Base-by-base conservation (phyloP, 2,113 vertebrate species). In the Aleadryas rufinucha region DNA sequence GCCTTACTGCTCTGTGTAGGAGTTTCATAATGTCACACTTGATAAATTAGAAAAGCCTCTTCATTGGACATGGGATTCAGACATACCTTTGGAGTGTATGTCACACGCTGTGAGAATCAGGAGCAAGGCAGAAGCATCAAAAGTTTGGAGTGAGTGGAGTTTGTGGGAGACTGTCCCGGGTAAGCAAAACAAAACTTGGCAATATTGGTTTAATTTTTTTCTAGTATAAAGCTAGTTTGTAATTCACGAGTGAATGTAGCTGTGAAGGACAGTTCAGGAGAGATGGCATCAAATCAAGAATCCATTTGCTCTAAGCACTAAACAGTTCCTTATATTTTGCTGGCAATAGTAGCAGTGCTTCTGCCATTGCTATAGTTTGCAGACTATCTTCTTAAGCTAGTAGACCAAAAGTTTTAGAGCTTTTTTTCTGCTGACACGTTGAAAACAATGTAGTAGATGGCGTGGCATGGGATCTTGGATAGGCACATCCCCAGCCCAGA, bases 71-170 rank as follows among this genome's bases (percentile, higher is more conserved):
- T 98, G 98, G 98, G 14, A 91, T 71, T 98, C 98, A 5, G 49
- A 97, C 9, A 44, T 98, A 24, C 98, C 98, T 63, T 92, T 98
- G 91, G 95, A 98, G 56, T 98, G 98, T 49, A 87, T 75, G 4
- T 65, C 95, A 20, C 97, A 98, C 26, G 97, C 91, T 0, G 89
- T 98, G 53, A 98, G 97, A 84, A 97, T 98, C 18, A 97, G 97
- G 66, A 93, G 95, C 50, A 63, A 53, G 53, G 84, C 89, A 26
- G 56, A 84, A 54, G 8, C 31, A 31, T 84, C 60, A 28, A 54
- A 80, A 59, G 11, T 28, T 17, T 98, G 97, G 97, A 98, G 98
- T 93, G 15, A 14, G 10, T 98, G 98, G 98, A 98, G 89, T 83
- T 41, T 35, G 1, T 98, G 97, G 97, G 22, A 95, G 60, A 84